A percentile compares a stretch with the other conserved stretches of the same genome.
Conservation (phyloP, 2,113 vertebrate genomes). For the Spermophilus dauricus region DNA sequence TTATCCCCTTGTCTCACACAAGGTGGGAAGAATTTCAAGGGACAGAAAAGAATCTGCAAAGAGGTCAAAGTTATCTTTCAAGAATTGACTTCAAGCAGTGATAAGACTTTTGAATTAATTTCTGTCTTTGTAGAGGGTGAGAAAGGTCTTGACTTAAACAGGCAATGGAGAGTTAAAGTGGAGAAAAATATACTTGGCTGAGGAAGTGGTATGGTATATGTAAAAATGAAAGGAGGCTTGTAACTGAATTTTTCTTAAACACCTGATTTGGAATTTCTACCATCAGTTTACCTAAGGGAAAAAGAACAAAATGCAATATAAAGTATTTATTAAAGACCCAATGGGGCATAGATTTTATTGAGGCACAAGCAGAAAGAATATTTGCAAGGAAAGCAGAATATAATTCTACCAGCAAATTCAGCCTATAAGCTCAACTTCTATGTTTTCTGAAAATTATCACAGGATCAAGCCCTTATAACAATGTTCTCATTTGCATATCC, state of each 20-base stretch:
- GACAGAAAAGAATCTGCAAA: constrained; percentile 46
- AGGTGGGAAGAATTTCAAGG: background rate
- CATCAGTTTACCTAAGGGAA: background rate
- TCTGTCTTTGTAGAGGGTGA: background rate
- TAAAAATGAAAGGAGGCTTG: background rate
- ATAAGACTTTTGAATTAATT: constrained; percentile 70
- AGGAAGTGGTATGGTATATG: background rate
- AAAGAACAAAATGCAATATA: constrained; percentile 56
- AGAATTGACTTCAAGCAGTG: constrained; percentile 57
- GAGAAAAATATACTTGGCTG: background rate
- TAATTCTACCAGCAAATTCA: constrained; percentile 10
- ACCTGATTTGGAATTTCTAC: constrained; percentile 45
- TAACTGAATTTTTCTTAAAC: constrained; percentile 30
- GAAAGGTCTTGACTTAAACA: constrained; percentile 44
- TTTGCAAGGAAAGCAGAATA: constrained; percentile 53
- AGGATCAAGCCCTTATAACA: constrained; percentile 17
- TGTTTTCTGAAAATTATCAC: constrained; percentile 50
- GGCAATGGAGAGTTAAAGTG: constrained; percentile 20
- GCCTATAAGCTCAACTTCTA: constrained; percentile 36
- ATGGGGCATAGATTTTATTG: background rate
- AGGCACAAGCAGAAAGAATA: constrained; percentile 50
- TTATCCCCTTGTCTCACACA: background rate
- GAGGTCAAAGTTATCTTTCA: constrained; percentile 49
- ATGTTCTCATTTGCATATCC: background rate
- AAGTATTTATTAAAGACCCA: constrained; percentile 65